Conservation (phyloP, 2,888 invertebrate species). For the Proisotoma minuta region DNA sequence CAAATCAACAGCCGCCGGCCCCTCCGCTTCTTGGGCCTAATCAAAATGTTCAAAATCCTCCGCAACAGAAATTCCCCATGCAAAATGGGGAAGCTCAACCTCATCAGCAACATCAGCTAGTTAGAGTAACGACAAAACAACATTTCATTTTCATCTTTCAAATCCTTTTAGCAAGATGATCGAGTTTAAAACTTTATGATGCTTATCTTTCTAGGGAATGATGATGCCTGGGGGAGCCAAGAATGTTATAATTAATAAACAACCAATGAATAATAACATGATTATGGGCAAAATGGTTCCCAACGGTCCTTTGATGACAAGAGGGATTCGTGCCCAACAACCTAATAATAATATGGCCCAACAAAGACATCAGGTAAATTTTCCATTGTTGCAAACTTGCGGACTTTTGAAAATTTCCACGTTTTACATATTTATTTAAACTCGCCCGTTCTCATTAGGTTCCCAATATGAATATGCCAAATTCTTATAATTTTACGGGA, state of each 20-base stretch:
- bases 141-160: no score
- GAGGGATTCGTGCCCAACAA: constrained; percentile 38
- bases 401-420: background rate
- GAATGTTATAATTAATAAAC: constrained; percentile 42
- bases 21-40: constrained; percentile 27
- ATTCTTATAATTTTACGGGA: constrained; percentile 42
- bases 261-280: constrained; percentile 47
- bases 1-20: constrained; percentile 50
- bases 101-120: constrained; percentile 51
- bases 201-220: constrained; percentile 37
- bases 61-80: constrained; percentile 46
- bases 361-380: constrained; percentile 44
- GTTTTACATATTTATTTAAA: background rate
- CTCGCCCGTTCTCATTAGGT: constrained; percentile 17
- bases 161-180: no score
- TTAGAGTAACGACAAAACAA: no score
- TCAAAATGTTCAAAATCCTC: constrained; percentile 38
- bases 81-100: constrained; percentile 46
- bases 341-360: constrained; percentile 36
- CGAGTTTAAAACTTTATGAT: no score
- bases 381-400: background rate
- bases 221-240: constrained; percentile 40
- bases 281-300: constrained; percentile 44
- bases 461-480: constrained; percentile 32
- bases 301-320: constrained; percentile 44